A percentile compares a stretch with the other conserved stretches of the same genome.
phyloP scores from a whole-genome alignment of 2,888 invertebrate species.

The Odontocerum albicorne region DNA sequence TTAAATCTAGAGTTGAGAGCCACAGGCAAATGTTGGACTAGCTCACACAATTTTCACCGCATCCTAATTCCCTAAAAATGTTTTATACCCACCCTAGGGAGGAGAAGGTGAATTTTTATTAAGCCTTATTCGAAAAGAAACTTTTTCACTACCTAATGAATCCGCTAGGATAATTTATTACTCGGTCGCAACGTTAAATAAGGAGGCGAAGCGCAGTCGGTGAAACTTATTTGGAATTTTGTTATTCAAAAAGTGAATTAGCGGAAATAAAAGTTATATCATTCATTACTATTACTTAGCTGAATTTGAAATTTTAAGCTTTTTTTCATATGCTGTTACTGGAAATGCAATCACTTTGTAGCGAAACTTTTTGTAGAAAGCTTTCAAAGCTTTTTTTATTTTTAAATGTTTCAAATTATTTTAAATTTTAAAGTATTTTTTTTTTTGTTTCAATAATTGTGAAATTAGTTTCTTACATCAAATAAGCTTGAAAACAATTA shows the following conservation, averaged over 20 bases:
- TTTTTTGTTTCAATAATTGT: too few species aligned
- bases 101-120: slow-evolving; percentile 29
- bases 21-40: background rate
- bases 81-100: slow-evolving; percentile 27
- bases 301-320: too few species aligned
- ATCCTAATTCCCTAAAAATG: slow-evolving; percentile 31
- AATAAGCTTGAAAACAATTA: too few species aligned
- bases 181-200: slow-evolving; percentile 15
- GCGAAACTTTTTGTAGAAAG: too few species aligned
- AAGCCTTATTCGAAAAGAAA: slow-evolving; percentile 24
- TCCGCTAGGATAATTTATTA: slow-evolving; percentile 22
- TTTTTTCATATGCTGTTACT: too few species aligned
- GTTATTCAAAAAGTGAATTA: slow-evolving; percentile 1
- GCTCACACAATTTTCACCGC: slow-evolving; percentile 14
- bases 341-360: too few species aligned
- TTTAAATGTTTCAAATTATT: too few species aligned
- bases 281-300: too few species aligned
- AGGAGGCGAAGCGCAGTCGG: slow-evolving; percentile 3
- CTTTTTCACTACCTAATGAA: slow-evolving; percentile 35
- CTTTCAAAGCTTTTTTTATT: too few species aligned
- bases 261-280: background rate
- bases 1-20: too few species aligned
- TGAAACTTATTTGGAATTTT: slow-evolving; percentile 1
- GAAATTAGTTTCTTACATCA: too few species aligned
- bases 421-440: too few species aligned